Base-by-base conservation (phyloP, 2,113 vertebrate genomes). In the Orientallactaga bullata region DNA sequence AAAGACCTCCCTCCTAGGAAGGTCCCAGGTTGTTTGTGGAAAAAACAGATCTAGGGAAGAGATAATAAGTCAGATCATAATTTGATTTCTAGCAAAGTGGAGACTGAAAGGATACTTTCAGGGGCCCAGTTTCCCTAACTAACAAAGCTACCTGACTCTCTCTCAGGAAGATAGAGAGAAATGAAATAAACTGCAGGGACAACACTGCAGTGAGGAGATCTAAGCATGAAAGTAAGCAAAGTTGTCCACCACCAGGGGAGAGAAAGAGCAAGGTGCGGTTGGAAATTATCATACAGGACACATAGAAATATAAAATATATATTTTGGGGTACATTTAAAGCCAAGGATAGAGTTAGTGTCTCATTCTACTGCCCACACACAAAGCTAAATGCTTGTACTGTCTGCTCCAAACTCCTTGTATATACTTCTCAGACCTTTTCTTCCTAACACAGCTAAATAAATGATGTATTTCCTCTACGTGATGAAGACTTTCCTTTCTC, bases 191-290 rank as follows among this genome's bases (percentile, higher is more conserved):
- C 28, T 11, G 3, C 55, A 8, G 65, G 47, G 55, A 8, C 5
- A 51, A n/a, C 83, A 7, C 16, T 7, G 11, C 61, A 63, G n/a
- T n/a, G 61, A 35, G 15, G 32, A 21, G 71, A 35, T 65, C 11
- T 65, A 30, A 10, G 20, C 18, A 1, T 63, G 18, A 28, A 60
- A 17, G 30, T 51, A 51, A n/a, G 16, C 18, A 4, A 58, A 47
- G 35, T 7, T 2, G 32, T n/a, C 5, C 10, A 4, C 0, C n/a
- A 10, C 23, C 7, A 23, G 8, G 12, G 28, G 37, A 76, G 28
- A 26, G 28, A 61, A 39, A 4, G 10, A 18, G 3, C 32, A 63
- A 74, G n/a, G 17, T 24, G 11, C 3, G 32, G 30, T 1, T 47
- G 13, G 12, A 20, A 51, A 7, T 71, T 17, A 32, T 1, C 69